phyloP scores from a whole-genome alignment of 2,797 vertebrate genomes.

The Gymnoscopelus microlampas region DNA sequence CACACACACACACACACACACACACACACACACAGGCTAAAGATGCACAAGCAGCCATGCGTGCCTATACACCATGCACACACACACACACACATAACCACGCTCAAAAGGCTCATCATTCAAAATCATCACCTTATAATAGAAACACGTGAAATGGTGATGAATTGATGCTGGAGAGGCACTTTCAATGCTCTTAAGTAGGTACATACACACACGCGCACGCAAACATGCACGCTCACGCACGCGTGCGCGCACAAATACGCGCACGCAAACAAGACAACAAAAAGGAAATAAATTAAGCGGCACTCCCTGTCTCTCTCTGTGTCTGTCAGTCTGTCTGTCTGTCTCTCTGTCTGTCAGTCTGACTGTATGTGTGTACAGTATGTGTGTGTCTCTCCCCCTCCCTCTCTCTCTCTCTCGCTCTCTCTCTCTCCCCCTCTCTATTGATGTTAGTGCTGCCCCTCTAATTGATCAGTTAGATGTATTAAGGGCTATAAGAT shows the following conservation, averaged over 20 bases:
- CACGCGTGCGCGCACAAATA: slow-evolving; percentile 13
- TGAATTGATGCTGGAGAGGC: slow-evolving; percentile 45
- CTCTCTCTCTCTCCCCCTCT: slow-evolving; percentile 10
- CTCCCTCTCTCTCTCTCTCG: neutral
- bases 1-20: slow-evolving; percentile 43
- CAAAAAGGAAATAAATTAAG: slow-evolving; percentile 11
- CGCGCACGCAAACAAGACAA: neutral
- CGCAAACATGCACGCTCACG: slow-evolving; percentile 5
- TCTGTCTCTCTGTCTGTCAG: slow-evolving; percentile 3
- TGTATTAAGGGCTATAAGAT: slow-evolving; percentile 5
- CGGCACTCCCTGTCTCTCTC: slow-evolving; percentile 2
- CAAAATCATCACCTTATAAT: slow-evolving; percentile 46
- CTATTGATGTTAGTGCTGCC: neutral
- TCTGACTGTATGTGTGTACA: neutral
- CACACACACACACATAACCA: slow-evolving; percentile 4
- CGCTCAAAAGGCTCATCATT: slow-evolving; percentile 44
- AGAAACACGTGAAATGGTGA: slow-evolving; percentile 56
- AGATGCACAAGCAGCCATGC: no score
- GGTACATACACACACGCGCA: slow-evolving; percentile 6
- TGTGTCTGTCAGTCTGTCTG: neutral
- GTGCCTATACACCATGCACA: neutral
- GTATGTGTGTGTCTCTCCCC: neutral
- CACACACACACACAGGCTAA: slow-evolving; percentile 16
- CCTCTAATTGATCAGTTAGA: slow-evolving; percentile 16
- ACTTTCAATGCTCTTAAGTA: slow-evolving; percentile 40